These are phyloP conservation scores for Drosophila helvetica DNA, from an alignment of 2,888 invertebrate species.

Conservation along the genomic window DNA sequence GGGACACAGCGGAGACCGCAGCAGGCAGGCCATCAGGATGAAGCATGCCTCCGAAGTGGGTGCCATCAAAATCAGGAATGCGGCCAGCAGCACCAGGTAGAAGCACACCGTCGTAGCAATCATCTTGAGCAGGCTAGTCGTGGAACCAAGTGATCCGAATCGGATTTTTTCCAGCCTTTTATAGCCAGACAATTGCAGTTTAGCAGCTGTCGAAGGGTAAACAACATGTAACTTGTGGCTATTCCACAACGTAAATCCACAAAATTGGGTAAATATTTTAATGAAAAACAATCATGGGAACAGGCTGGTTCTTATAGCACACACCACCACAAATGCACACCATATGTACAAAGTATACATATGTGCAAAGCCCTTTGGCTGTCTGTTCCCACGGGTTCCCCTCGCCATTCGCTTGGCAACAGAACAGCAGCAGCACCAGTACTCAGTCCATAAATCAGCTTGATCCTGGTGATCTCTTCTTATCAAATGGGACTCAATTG, in stretches of 20 bases:
- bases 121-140: slow-evolving; percentile 17
- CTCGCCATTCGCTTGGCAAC: neutral
- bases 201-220: slow-evolving; percentile 18
- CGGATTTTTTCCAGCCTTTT: neutral
- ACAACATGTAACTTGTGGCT: neutral
- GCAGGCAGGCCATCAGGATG: slow-evolving; percentile 32
- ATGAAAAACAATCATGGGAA: too few relatives aligned
- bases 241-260: neutral
- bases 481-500: neutral
- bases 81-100: slow-evolving; percentile 35
- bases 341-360: too few relatives aligned
- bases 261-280: too few relatives aligned
- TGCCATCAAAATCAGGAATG: slow-evolving; percentile 34
- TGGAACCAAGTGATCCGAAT: neutral
- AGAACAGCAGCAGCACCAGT: neutral
- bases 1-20: slow-evolving; percentile 15
- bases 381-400: too few relatives aligned
- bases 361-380: too few relatives aligned
- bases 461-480: neutral
- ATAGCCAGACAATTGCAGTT: neutral
- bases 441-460: neutral
- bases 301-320: too few relatives aligned
- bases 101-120: slow-evolving; percentile 34
- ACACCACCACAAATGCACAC: too few relatives aligned
- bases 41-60: slow-evolving; percentile 31